Conservation (phyloP, 2,113 vertebrate species). For the western clawed frog (Xenopus tropicalis) region DNA sequence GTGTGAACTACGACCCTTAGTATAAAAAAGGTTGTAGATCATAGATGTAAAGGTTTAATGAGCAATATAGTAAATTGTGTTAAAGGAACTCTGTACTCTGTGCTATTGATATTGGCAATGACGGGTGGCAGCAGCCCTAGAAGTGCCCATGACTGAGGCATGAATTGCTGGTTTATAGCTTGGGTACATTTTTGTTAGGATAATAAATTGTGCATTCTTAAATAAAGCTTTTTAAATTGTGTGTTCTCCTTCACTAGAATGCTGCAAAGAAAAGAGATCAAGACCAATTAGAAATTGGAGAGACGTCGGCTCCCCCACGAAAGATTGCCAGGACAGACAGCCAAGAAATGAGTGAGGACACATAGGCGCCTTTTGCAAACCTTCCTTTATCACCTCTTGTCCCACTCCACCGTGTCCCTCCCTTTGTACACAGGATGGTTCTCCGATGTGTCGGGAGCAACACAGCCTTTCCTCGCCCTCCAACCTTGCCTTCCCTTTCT, state of each 20-base stretch:
- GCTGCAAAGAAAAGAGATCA: slow-evolving; percentile 88
- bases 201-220: too few species aligned
- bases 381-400: slow-evolving; percentile 28
- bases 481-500: slow-evolving; percentile 43
- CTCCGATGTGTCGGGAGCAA: slow-evolving; percentile 50
- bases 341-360: slow-evolving; percentile 98
- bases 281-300: slow-evolving; percentile 78
- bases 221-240: too few species aligned
- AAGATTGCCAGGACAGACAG: slow-evolving; percentile 96
- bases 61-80: too few species aligned
- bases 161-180: too few species aligned
- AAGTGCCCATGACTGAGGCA: too few species aligned
- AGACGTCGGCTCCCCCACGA: slow-evolving; percentile 87
- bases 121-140: too few species aligned
- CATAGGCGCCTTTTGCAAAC: slow-evolving; percentile 63
- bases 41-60: too few species aligned
- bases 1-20: too few species aligned
- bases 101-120: too few species aligned
- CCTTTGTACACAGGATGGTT: not conserved
- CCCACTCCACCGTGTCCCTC: slow-evolving; percentile 49
- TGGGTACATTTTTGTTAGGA: too few species aligned
- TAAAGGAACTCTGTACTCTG: too few species aligned
- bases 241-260: slow-evolving; percentile 64
- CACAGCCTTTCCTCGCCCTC: slow-evolving; percentile 24
- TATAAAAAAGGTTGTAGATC: too few species aligned